Percentiles rank a stretch among this genome's conserved stretches.
Conservation (phyloP, 1,140 invertebrate genomes). For the Delia radicum region DNA sequence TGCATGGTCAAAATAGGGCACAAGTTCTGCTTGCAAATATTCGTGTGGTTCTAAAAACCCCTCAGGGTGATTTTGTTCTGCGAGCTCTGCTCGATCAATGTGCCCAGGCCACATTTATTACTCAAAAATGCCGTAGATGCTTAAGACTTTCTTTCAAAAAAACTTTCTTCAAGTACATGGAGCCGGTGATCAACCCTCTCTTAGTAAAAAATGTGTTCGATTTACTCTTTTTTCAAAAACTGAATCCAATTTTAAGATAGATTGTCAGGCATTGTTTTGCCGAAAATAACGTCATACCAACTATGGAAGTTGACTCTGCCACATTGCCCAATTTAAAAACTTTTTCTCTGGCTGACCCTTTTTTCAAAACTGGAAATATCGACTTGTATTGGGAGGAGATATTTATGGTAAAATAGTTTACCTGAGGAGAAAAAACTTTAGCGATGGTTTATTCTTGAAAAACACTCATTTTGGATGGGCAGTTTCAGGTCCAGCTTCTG, state of each 20-base stretch:
- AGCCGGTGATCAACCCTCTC: too few relatives aligned
- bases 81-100: background rate
- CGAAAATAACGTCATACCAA: background rate
- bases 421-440: background rate
- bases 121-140: background rate
- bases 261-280: background rate
- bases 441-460: background rate
- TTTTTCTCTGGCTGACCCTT: background rate
- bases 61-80: background rate
- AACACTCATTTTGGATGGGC: too few relatives aligned
- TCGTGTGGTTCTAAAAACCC: background rate
- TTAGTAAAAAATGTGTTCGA: background rate
- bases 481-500: background rate
- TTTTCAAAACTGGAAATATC: background rate
- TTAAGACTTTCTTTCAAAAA: background rate
- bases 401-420: background rate
- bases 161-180: background rate
- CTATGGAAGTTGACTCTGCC: background rate
- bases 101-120: background rate
- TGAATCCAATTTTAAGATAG: background rate
- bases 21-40: background rate
- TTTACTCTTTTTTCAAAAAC: background rate
- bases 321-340: background rate
- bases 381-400: background rate
- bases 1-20: background rate